These are phyloP conservation scores for Falco punctatus DNA, from an alignment of 2,113 vertebrate species.

Conservation along the genomic window DNA sequence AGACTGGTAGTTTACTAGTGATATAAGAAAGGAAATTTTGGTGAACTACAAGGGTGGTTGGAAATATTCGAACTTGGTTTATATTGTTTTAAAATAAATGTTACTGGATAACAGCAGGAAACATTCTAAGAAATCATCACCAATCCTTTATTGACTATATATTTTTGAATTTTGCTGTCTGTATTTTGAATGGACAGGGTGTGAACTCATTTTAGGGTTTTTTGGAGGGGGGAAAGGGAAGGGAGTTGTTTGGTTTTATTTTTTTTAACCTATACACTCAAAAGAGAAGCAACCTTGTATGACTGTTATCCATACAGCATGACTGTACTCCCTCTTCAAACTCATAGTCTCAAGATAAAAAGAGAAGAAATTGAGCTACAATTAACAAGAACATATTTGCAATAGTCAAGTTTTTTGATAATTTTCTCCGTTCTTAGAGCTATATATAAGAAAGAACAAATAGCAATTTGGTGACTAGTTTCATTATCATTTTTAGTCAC, in stretches of 20 bases:
- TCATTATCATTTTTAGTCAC: background rate
- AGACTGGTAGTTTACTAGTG: background rate
- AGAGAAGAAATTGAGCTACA: background rate
- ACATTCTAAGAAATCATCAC: background rate
- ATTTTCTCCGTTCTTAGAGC: background rate
- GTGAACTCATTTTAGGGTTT: background rate
- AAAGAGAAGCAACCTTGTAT: background rate
- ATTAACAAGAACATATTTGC: background rate
- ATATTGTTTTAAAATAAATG: background rate
- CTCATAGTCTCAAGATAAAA: background rate
- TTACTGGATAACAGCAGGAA: background rate
- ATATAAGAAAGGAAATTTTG: background rate
- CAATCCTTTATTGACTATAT: background rate
- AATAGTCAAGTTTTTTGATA: fast-evolving
- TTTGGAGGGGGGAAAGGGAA: background rate
- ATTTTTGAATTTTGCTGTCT: background rate
- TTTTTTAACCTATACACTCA: background rate
- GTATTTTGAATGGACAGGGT: background rate
- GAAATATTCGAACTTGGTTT: background rate
- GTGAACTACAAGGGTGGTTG: background rate
- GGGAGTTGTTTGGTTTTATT: background rate
- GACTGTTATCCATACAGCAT: background rate
- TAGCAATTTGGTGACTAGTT: background rate
- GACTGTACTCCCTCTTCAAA: background rate
- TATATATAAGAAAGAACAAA: background rate